Conservation (phyloP, 2,888 invertebrate genomes). For the Flabesymbios commensalis region DNA sequence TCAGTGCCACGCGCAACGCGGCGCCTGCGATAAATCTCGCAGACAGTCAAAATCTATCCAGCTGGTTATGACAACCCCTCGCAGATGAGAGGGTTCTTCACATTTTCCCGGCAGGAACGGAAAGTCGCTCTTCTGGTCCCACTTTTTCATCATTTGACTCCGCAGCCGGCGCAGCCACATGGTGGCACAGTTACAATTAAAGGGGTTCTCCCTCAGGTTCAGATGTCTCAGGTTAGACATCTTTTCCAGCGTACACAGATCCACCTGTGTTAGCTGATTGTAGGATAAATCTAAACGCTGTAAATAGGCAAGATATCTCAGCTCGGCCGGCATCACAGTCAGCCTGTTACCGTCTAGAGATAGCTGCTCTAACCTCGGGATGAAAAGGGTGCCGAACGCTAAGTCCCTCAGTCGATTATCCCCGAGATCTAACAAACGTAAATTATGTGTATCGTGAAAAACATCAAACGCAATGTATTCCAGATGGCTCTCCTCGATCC, state of each 20-base stretch:
- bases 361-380: constrained; percentile 27
- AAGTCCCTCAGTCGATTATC: constrained; percentile 29
- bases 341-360: constrained; percentile 33
- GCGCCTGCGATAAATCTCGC: no score
- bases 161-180: constrained; percentile 31
- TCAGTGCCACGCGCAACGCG: no score
- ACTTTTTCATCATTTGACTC: constrained; percentile 19
- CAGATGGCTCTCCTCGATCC: constrained; percentile 29
- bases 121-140: constrained; percentile 15
- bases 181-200: constrained; percentile 30
- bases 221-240: constrained; percentile 24
- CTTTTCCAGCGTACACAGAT: constrained; percentile 23
- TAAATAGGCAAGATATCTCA: constrained; percentile 44
- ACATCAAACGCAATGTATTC: constrained; percentile 22
- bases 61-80: constrained; percentile 23
- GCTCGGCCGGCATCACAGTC: constrained; percentile 41
- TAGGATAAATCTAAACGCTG: constrained; percentile 44
- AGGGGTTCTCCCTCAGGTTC: constrained; percentile 35
- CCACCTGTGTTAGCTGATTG: constrained; percentile 25
- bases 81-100: constrained; percentile 17
- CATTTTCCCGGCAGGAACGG: constrained; percentile 35
- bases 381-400: constrained; percentile 22
- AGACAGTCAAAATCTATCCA: constrained; percentile 26
- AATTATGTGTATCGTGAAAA: constrained; percentile 18
- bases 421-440: constrained; percentile 23